Percentiles rank a stretch among this genome's conserved stretches.
Evolutionary conservation across 2,888 invertebrate species (phyloP).

Genomic region (Steinernema hermaphroditum): DNA sequence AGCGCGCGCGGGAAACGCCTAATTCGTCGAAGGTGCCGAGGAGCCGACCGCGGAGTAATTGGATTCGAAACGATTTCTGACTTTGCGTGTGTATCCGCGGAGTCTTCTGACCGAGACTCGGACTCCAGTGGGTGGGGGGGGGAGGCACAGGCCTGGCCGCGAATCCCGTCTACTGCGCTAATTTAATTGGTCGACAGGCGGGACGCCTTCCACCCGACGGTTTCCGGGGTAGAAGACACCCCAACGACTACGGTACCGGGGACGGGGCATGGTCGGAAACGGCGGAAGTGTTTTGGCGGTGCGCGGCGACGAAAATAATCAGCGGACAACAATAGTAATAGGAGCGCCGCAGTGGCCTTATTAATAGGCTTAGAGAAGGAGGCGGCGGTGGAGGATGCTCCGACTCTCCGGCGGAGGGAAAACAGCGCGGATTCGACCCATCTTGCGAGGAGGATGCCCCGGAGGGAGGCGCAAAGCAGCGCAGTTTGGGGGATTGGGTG

Average conservation of each 20-base stretch:
- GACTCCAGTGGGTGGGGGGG: no score
- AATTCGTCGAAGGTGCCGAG: not conserved
- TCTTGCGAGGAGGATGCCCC: not conserved
- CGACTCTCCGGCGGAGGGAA: not conserved
- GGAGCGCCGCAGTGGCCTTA: not conserved
- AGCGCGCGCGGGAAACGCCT: not conserved
- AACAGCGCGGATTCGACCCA: not conserved
- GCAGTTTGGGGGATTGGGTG: constrained; percentile 8
- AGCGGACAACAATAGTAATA: not conserved
- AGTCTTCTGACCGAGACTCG: not conserved
- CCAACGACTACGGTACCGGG: not conserved
- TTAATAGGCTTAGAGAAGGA: not conserved
- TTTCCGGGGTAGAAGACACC: not conserved
- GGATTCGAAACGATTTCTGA: not conserved
- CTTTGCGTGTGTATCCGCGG: not conserved
- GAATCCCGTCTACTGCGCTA: not conserved
- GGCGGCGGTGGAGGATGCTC: not conserved
- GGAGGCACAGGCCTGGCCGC: no score
- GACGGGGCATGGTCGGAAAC: not conserved
- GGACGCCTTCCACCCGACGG: not conserved
- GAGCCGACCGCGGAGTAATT: not conserved
- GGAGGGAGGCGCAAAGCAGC: not conserved
- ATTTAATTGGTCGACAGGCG: not conserved
- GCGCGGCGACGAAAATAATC: not conserved
- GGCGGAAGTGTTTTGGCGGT: not conserved